Base-by-base conservation (phyloP, 1,140 invertebrate genomes). In the Drosophila burlai region DNA sequence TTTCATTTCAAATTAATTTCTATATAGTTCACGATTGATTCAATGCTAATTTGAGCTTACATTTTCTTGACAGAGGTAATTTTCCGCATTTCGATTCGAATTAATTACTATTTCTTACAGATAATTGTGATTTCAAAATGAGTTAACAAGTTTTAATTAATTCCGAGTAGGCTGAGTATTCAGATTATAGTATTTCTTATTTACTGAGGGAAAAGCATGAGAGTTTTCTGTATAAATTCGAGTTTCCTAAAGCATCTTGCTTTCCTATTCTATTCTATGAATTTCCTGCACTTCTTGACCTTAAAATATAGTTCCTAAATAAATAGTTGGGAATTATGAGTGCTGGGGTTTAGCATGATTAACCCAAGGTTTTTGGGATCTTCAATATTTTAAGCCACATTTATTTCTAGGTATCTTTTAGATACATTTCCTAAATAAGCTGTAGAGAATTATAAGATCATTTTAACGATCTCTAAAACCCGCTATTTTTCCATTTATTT, bases 121-220 rank as follows among this genome's bases (percentile, higher is more conserved):
- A 7, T 40, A 40, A 55, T 55, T 55, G 52, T 10, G 52, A 21
- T 36, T 54, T 36, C 11, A 2, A 54, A 54, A 36, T 54, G 31
- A 36, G 34, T 16, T 55, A 24, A 38, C 34, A 38, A 55, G 52
- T 38, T 55, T 38, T 16, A 54, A 54, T 24, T 38, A 55, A 38
- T 0, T 21, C 18, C 6, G 11, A 38, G 52, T 55, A 55, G 21
- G 34, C 21, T 6, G 13, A 55, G 52, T 55, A 38, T 38, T 21
- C 34, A 16, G 18, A 38, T 38, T 24, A 38, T 6, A 38, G 31
- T 16, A 24, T 24, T 38, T 38, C 36, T 36, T 9, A 55, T 24
- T 16, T 24, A 5, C 38, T 16, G 31, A n/a, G n/a, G 16, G 2
- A 31, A 50, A 26, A 3, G 3, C n/a, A 15, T 54, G 16, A n/a